A percentile compares a stretch with the other conserved stretches of the same genome.
Conservation (phyloP, 2,113 vertebrate species). For the Hipposideros armiger region DNA sequence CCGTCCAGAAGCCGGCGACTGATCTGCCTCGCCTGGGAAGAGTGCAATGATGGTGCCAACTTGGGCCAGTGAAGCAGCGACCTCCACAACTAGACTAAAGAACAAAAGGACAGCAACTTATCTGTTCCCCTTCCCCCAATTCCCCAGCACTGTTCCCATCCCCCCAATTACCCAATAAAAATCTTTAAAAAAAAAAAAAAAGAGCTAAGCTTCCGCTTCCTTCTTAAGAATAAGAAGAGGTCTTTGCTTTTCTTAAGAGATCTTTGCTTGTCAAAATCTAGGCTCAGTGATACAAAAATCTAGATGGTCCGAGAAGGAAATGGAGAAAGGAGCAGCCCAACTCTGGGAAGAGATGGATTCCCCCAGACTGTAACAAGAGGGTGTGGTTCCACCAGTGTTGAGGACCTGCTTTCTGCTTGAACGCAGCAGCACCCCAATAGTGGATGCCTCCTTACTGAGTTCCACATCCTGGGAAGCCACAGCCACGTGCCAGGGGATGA, state of each 20-base stretch:
- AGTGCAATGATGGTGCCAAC: too few relatives aligned
- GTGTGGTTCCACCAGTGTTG: neutral
- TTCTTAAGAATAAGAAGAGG: neutral
- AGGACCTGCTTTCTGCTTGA: neutral
- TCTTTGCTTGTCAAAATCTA: neutral
- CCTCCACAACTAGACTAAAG: too few relatives aligned
- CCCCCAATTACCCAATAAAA: too few relatives aligned
- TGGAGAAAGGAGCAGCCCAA: neutral
- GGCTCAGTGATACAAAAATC: neutral
- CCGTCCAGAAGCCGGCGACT: too few relatives aligned
- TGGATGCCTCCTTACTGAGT: neutral
- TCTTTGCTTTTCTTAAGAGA: neutral
- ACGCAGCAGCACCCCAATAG: too few relatives aligned
- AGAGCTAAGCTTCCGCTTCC: neutral
- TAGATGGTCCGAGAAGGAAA: neutral
- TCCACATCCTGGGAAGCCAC: neutral
- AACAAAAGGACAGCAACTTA: too few relatives aligned
- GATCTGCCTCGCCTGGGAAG: too few relatives aligned
- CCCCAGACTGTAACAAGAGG: neutral
- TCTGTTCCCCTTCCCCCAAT: too few relatives aligned
- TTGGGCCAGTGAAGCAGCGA: too few relatives aligned
- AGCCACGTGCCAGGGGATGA: neutral
- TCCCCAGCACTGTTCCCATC: too few relatives aligned
- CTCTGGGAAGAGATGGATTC: neutral
- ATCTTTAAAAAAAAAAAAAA: too few relatives aligned